These are phyloP conservation scores for Seira musarum DNA, from an alignment of 2,888 invertebrate species.

Conservation along the genomic window DNA sequence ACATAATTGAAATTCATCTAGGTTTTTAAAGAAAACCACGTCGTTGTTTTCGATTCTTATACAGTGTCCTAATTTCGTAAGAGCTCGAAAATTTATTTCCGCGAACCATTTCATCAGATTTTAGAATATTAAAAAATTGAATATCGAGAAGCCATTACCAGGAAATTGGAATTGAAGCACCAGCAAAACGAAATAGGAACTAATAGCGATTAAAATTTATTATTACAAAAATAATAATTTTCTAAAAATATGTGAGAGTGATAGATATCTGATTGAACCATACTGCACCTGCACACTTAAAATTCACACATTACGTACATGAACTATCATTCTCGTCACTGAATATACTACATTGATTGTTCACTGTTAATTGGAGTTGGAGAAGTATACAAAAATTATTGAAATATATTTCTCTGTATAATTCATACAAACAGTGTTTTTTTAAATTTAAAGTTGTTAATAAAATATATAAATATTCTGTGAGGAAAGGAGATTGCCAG, in stretches of 20 bases:
- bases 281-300: not conserved
- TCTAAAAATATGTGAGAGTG: not conserved
- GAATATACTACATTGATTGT: too few relatives aligned
- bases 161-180: not conserved
- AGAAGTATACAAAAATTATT: not conserved
- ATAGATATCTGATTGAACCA: not conserved
- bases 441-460: not conserved
- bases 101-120: not conserved
- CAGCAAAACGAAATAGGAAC: not conserved
- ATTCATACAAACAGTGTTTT: not conserved
- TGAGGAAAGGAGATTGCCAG: not conserved
- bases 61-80: not conserved
- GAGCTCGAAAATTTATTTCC: not conserved
- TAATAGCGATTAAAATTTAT: not conserved
- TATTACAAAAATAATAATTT: not conserved
- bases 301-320: not conserved
- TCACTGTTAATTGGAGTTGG: not conserved
- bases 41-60: not conserved
- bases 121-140: not conserved
- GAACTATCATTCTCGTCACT: not conserved
- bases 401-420: not conserved
- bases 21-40: not conserved
- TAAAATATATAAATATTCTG: not conserved
- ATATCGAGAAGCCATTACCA: not conserved
- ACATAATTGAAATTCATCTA: not conserved